Evolutionary conservation across 2,888 invertebrate species (phyloP), one percentile per base, ranked within the genome.

Genomic region (Agrochola litura): DNA sequence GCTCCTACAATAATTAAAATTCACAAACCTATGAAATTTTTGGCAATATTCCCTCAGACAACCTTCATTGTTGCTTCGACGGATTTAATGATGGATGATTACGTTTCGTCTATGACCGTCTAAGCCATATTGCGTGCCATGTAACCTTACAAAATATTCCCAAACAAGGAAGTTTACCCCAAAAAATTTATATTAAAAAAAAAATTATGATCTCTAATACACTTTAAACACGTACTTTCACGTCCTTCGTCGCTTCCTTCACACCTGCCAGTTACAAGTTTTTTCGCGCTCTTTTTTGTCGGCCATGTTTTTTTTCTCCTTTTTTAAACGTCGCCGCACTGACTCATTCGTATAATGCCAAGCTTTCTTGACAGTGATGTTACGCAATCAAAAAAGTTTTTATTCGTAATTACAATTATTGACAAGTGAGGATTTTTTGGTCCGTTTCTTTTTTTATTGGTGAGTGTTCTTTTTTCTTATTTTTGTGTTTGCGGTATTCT

Each of bases 181-280:
- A 46, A 77, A 80, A 76, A 78, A 66, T 54, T 76, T 64, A 25
- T 63, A 74, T 77, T 46, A 78, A 72, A 76, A 64, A 60, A 79
- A 61, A 63, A 76, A 76, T 70, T 82, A 80, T 88, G 91, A 93
- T 87, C 92, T 86, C 93, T 90, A 91, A 91, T 78, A 85, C 79
- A 81, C 76, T 75, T 76, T 70, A 80, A 89, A 88, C 84, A 87
- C 82, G 91, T 86, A 92, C 93, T 94, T 94, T 94, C 93, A 88
- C 87, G 93, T 90, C 94, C 94, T 93, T 92, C 92, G 85, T 65
- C 63, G 77, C 79, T 85, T 83, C 83, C 82, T 86, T 86, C 90
- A 91, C 93, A 93, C 93, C 93, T 93, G 93, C 91, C 83, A 79
- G 81, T 65, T 77, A 73, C 85, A 80, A 67, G 83, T 89, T 92